Evolutionary conservation across 2,888 invertebrate species (phyloP).

Genomic region (Drosophila tripunctata): DNA sequence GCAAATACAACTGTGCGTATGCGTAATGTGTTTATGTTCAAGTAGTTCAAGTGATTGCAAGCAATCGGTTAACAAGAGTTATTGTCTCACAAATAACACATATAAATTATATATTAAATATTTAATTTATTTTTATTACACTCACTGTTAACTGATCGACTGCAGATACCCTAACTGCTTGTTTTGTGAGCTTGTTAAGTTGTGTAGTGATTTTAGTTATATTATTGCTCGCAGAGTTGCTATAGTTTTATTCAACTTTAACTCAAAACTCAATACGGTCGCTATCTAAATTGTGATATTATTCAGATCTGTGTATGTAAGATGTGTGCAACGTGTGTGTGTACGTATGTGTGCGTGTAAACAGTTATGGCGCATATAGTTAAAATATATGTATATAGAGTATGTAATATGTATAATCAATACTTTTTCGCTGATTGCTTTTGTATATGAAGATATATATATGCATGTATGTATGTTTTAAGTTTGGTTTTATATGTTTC

Average conservation of each 20-base stretch:
- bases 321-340: constrained; percentile 13
- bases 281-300: constrained; percentile 33
- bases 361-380: constrained; percentile 62
- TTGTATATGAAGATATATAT: constrained; percentile 33
- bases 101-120: too few species aligned
- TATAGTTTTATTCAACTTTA: constrained; percentile 32
- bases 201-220: too few species aligned
- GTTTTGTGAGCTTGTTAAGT: constrained; percentile 17
- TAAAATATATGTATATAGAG: constrained; percentile 23
- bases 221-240: constrained; percentile 64
- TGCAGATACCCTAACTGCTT: constrained; percentile 2
- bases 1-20: constrained; percentile 40
- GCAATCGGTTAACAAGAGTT: background rate
- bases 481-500: constrained; percentile 1
- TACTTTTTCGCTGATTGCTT: constrained; percentile 23
- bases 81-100: background rate
- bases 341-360: constrained; percentile 42
- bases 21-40: constrained; percentile 20
- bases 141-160: background rate
- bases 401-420: constrained; percentile 30
- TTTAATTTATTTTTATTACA: background rate
- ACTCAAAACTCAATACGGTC: background rate
- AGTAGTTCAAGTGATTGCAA: background rate
- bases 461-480: constrained; percentile 24
- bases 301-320: constrained; percentile 27